A percentile compares a stretch with the other conserved stretches of the same genome.
Conservation (phyloP, 2,113 vertebrate genomes). For the Rana temporaria region DNA sequence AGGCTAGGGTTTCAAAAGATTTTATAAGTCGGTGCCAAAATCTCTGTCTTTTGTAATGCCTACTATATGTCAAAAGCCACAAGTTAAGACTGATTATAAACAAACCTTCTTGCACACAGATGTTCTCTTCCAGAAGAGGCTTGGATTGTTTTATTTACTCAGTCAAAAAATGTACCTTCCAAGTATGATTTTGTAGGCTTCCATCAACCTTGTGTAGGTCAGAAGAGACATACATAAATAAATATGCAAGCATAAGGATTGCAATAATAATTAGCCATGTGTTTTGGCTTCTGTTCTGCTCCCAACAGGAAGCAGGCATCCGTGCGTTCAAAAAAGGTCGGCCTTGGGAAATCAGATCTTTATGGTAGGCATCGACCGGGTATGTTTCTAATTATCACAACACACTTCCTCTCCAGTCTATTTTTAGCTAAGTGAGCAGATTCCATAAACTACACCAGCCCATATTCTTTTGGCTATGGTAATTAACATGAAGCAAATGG, state of each 20-base stretch:
- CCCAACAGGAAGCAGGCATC: constrained; percentile 41
- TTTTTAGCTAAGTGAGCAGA: background rate
- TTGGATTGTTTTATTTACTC: constrained; percentile 34
- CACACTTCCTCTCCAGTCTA: constrained; percentile 25
- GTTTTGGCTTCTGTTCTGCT: constrained; percentile 54
- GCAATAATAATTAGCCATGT: constrained; percentile 48
- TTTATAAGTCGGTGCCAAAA: constrained; percentile 2
- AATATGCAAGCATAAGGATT: constrained; percentile 32
- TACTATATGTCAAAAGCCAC: constrained; percentile 23
- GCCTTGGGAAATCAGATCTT: constrained; percentile 3
- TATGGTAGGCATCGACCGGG: constrained; percentile 28
- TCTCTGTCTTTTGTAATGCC: constrained; percentile 40
- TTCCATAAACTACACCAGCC: constrained; percentile 6
- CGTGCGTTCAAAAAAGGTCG: background rate
- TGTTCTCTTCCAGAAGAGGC: constrained; percentile 15
- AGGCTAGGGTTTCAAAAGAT: constrained; percentile 25
- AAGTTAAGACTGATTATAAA: constrained; percentile 38
- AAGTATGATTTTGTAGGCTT: constrained; percentile 38
- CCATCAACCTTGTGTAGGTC: constrained; percentile 38
- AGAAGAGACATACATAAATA: constrained; percentile 46
- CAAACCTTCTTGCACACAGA: constrained; percentile 26
- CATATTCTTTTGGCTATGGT: background rate
- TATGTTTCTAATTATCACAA: constrained; percentile 30
- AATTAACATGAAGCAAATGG: constrained; percentile 11
- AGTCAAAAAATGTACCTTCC: constrained; percentile 14